Conservation (phyloP, 35 echinoderm and acorn worm genomes). For the Apostichopus californicus region DNA sequence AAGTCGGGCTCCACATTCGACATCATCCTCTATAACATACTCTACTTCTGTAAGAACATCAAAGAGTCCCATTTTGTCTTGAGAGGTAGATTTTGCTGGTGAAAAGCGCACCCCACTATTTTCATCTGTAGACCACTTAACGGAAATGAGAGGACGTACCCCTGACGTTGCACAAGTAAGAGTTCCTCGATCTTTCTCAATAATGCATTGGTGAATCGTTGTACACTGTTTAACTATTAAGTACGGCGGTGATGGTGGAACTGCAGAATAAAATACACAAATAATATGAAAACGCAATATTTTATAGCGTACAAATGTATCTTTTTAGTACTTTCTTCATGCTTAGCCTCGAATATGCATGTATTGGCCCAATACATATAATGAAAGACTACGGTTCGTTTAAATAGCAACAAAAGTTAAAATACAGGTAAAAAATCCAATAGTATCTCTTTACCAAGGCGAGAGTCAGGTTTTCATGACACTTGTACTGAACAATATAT, state of each 20-base stretch:
- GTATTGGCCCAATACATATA: too few species aligned
- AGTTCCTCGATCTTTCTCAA: neutral
- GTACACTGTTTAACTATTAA: neutral
- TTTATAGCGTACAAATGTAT: too few species aligned
- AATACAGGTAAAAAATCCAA: too few species aligned
- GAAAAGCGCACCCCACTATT: neutral
- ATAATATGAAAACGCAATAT: too few species aligned
- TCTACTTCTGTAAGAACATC: neutral
- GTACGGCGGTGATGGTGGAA: constrained; percentile 24
- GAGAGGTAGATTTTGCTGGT: neutral
- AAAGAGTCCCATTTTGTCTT: constrained; percentile 24
- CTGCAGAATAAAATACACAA: neutral
- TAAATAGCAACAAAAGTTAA: too few species aligned
- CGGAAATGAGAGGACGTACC: neutral
- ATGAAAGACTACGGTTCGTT: too few species aligned
- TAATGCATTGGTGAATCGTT: neutral
- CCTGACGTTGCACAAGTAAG: neutral
- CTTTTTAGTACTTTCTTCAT: too few species aligned
- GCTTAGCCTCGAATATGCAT: too few species aligned
- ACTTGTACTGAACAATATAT: too few species aligned
- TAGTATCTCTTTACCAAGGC: too few species aligned
- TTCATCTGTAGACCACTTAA: constrained; percentile 1
- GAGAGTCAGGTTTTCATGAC: too few species aligned
- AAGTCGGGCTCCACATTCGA: neutral
- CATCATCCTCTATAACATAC: neutral